A percentile compares a stretch with the other conserved stretches of the same genome.
Evolutionary conservation across 2,888 invertebrate species (phyloP).

Genomic region (Perizoma flavofasciatum): DNA sequence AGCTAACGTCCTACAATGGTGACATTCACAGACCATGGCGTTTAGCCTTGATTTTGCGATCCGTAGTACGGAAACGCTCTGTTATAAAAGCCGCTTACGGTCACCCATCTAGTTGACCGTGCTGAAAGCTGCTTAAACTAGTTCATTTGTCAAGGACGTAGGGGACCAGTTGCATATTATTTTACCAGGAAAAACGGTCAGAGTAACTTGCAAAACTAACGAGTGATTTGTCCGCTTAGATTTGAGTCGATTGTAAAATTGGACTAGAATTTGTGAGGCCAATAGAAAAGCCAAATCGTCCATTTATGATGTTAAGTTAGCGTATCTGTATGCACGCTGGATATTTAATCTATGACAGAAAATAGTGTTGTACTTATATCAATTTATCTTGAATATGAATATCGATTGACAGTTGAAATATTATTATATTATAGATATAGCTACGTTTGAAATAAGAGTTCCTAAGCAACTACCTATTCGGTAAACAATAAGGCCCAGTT

Average conservation of each 20-base stretch:
- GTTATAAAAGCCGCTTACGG: too few relatives aligned
- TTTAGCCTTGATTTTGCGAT: too few relatives aligned
- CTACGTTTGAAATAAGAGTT: background rate
- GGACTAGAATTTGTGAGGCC: slow-evolving; percentile 11
- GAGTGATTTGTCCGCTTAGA: background rate
- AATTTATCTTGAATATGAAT: background rate
- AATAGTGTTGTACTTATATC: slow-evolving; percentile 19
- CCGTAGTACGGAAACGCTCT: too few relatives aligned
- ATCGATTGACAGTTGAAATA: background rate
- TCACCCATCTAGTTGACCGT: too few relatives aligned
- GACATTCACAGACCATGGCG: too few relatives aligned
- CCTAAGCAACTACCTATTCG: background rate
- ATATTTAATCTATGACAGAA: slow-evolving; percentile 20
- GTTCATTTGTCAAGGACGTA: too few relatives aligned
- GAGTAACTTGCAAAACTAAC: too few relatives aligned
- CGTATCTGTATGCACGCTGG: slow-evolving; percentile 32
- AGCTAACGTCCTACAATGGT: too few relatives aligned
- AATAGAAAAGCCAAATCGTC: slow-evolving; percentile 55
- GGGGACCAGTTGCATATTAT: too few relatives aligned
- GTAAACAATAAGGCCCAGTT: background rate
- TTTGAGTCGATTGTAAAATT: slow-evolving; percentile 5
- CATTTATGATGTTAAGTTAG: slow-evolving; percentile 45
- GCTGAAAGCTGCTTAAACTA: too few relatives aligned
- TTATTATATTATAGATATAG: background rate
- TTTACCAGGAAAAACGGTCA: too few relatives aligned